These are phyloP conservation scores for Diloba caeruleocephala DNA, from an alignment of 2,888 invertebrate species.

Conservation along the genomic window DNA sequence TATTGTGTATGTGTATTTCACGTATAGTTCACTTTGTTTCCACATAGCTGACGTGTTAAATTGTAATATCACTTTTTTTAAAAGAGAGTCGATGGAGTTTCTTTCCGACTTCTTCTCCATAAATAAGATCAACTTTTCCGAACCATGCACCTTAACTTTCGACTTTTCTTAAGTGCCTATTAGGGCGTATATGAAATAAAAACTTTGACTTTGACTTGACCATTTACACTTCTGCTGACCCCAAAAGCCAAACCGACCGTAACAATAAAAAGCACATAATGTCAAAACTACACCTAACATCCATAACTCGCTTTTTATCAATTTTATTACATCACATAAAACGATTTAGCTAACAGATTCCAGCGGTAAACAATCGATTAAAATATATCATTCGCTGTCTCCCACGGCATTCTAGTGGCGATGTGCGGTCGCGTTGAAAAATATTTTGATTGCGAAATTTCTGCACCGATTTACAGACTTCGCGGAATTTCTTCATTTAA, in stretches of 20 bases:
- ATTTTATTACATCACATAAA: conserved; percentile 61
- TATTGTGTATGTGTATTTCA: too few species aligned
- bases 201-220: conserved; percentile 25
- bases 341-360: conserved; percentile 61
- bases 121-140: too few species aligned
- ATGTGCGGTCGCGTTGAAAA: conserved; percentile 51
- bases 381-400: conserved; percentile 49
- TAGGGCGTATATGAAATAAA: too few species aligned
- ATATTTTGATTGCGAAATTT: conserved; percentile 61
- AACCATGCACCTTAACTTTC: too few species aligned
- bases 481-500: conserved; percentile 44
- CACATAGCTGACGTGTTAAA: too few species aligned
- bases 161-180: too few species aligned
- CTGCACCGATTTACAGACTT: conserved; percentile 49
- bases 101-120: too few species aligned
- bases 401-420: conserved; percentile 44
- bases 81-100: too few species aligned
- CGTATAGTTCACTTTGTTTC: too few species aligned
- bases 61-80: too few species aligned
- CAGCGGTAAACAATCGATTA: conserved; percentile 49
- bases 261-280: conserved; percentile 40
- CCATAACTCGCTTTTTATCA: conserved; percentile 54
- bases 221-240: conserved; percentile 20
- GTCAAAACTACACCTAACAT: conserved; percentile 10
- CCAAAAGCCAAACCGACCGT: conserved; percentile 8